phyloP scores from a whole-genome alignment of 2,888 invertebrate species.

The Nesidiocoris tenuis region DNA sequence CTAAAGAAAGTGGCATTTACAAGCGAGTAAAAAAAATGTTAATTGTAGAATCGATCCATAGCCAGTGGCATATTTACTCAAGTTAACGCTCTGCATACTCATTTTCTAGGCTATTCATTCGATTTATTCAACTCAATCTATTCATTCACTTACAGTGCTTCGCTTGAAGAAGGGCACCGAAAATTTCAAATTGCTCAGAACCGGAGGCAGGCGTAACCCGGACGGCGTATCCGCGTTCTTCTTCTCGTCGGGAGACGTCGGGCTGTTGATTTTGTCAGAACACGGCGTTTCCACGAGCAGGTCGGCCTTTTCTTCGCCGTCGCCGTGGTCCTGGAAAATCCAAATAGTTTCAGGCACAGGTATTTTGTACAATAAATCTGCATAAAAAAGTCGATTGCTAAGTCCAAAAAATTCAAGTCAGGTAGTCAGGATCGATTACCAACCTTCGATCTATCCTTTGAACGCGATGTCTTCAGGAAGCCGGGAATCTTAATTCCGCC shows the following conservation, averaged over 20 bases:
- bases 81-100: too few species aligned
- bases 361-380: too few species aligned
- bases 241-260: constrained; percentile 52
- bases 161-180: constrained; percentile 59
- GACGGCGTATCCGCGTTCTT: constrained; percentile 52
- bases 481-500: constrained; percentile 87
- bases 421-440: too few species aligned
- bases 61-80: too few species aligned
- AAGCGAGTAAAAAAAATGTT: too few species aligned
- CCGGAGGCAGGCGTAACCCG: background rate
- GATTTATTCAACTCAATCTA: too few species aligned
- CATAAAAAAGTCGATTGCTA: too few species aligned
- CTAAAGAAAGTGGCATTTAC: too few species aligned
- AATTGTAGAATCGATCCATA: too few species aligned
- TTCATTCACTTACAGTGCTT: constrained; percentile 52
- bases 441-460: constrained; percentile 68
- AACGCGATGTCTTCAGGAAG: constrained; percentile 75
- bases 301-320: constrained; percentile 51
- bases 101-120: too few species aligned
- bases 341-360: background rate
- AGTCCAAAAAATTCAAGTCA: too few species aligned
- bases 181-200: constrained; percentile 55
- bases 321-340: constrained; percentile 50
- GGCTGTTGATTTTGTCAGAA: constrained; percentile 52
- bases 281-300: constrained; percentile 49